Base-by-base conservation (phyloP, 2,113 vertebrate genomes). In the Oreotrochilus melanogaster region DNA sequence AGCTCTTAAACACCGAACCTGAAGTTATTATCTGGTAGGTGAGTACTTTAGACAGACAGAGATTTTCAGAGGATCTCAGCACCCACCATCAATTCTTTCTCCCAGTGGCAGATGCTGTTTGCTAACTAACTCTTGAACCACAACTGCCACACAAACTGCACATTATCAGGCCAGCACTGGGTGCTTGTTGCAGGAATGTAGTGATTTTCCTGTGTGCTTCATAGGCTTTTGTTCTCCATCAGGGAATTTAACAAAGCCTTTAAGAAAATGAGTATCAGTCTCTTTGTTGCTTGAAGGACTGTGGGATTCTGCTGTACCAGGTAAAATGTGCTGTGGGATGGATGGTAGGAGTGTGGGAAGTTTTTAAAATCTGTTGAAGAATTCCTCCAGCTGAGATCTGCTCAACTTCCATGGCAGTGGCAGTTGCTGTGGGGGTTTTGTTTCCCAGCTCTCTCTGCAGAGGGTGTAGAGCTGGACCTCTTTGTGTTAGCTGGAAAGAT, bases 131-230 rank as follows among this genome's bases (percentile, higher is more conserved):
- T 89, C 45, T 42, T 3, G 3, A 47, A 91, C 83, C 7, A 2
- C 0, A 0, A 24, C 35, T 66, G 43, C 65, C 5, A 0, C 7
- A 2, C 43, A 60, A 88, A 16, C 28, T 48, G 30, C 39, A 14
- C 0, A 0, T 69, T 27, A 24, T 16, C 25, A 78, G 21, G 14
- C 71, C 28, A 28, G 27, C 37, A 5, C 28, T 71, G 28, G 25
- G 6, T 43, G 43, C 37, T 24, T 5, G 2, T 5, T 76, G 47
- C 50, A 43, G 72, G 16, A 74, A 30, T 31, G 23, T 30, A 67
- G 15, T 43, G 37, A 14, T 24, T 88, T 88, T 90, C 25, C 51
- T 81, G 1, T 4, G 2, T 0, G 0, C 19, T 78, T 2, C 5
- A 37, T 14, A 51, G 24, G 30, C 25, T 81, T 45, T 50, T 64